Conservation (phyloP, 2,888 invertebrate genomes). For the Agonopterix arenella region DNA sequence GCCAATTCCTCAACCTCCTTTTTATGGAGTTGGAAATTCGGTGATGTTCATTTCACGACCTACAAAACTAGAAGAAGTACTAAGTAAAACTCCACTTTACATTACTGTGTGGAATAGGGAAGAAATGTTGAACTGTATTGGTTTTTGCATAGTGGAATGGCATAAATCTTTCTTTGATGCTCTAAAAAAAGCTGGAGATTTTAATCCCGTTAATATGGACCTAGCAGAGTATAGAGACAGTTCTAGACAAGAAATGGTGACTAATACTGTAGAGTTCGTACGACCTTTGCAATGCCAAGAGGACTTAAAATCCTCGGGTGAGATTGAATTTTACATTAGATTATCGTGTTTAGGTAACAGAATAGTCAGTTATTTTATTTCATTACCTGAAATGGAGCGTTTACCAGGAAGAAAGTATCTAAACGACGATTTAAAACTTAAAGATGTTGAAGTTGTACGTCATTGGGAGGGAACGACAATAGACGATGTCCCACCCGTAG, state of each 20-base stretch:
- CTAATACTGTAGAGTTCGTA: slow-evolving; percentile 54
- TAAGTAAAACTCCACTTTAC: slow-evolving; percentile 56
- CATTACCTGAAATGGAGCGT: slow-evolving; percentile 66
- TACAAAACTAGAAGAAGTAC: slow-evolving; percentile 50
- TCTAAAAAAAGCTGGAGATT: slow-evolving; percentile 41
- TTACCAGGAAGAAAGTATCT: slow-evolving; percentile 63
- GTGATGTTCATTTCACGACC: slow-evolving; percentile 63
- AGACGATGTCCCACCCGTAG: slow-evolving; percentile 55
- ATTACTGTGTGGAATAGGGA: slow-evolving; percentile 69
- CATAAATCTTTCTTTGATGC: slow-evolving; percentile 56
- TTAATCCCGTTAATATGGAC: slow-evolving; percentile 60
- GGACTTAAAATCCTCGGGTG: slow-evolving; percentile 61
- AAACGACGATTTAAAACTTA: slow-evolving; percentile 53
- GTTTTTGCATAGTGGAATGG: slow-evolving; percentile 57
- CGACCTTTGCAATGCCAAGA: slow-evolving; percentile 60
- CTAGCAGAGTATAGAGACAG: slow-evolving; percentile 57
- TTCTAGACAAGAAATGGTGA: slow-evolving; percentile 48
- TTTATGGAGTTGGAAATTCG: slow-evolving; percentile 63
- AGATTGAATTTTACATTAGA: slow-evolving; percentile 56
- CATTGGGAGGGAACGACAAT: slow-evolving; percentile 67
- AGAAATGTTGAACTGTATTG: slow-evolving; percentile 56
- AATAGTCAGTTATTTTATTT: slow-evolving; percentile 52
- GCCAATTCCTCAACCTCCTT: slow-evolving; percentile 65
- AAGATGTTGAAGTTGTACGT: slow-evolving; percentile 63
- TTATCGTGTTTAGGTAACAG: slow-evolving; percentile 59